phyloP scores from a whole-genome alignment of 2,797 vertebrate species.

The Spinus pinus region DNA sequence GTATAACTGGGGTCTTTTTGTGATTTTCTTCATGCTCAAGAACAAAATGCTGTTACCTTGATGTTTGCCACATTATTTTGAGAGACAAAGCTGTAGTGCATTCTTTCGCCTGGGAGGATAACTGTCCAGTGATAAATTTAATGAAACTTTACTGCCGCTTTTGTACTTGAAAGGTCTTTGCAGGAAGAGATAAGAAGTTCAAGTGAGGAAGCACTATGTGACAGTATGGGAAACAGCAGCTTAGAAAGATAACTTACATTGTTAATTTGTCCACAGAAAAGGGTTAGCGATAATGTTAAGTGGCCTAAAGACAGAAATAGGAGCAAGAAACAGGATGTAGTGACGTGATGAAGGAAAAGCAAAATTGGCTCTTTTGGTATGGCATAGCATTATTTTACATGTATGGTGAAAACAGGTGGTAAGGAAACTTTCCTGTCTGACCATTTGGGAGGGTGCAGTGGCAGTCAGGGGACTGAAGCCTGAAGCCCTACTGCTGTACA shows the following conservation, averaged over 20 bases:
- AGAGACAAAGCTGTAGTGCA: neutral
- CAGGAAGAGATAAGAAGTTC: constrained; percentile 30
- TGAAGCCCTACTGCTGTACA: rapidly evolving
- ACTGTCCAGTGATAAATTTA: neutral
- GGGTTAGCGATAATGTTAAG: neutral
- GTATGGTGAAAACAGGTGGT: neutral
- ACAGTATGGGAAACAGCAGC: constrained; percentile 25
- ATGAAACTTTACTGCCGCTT: neutral
- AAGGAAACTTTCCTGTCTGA: neutral
- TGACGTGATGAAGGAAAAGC: neutral
- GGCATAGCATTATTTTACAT: neutral
- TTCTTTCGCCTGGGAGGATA: neutral
- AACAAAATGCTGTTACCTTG: neutral
- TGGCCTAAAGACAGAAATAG: constrained; percentile 22
- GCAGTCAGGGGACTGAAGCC: neutral
- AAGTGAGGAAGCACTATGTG: constrained; percentile 3
- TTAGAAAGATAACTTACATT: constrained; percentile 33
- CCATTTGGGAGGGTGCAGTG: neutral
- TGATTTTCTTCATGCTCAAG: neutral
- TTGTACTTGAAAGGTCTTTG: neutral
- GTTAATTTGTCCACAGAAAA: constrained; percentile 26
- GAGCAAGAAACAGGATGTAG: neutral
- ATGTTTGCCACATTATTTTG: neutral
- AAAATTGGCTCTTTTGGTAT: neutral
- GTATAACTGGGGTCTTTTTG: neutral